Base-by-base conservation (phyloP, 2,888 invertebrate genomes). In the Drosophila meridionalis region DNA sequence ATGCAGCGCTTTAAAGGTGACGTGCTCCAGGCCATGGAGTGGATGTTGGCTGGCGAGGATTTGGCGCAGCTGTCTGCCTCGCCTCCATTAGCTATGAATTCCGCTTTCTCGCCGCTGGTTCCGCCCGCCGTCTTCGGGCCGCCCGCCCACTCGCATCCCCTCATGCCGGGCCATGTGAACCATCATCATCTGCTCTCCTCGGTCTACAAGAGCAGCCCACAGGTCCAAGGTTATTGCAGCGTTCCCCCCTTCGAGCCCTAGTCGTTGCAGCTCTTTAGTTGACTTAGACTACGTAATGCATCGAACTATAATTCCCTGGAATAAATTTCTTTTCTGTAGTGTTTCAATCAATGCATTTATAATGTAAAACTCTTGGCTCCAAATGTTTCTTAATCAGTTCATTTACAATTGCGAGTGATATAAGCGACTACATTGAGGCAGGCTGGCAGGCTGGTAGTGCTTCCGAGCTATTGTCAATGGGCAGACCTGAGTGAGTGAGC, bases 11-110 rank as follows among this genome's bases (percentile, higher is more conserved):
- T 96, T 92, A 96, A 96, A 92, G 98, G 98, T 0, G 98, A 99
- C 91, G 97, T 98, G 0, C 95, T 98, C 0, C 96, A 97, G 82
- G 98, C 98, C 0, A 98, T 99, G 95, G 98, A 99, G 91, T 95
- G 97, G 91, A 96, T 99, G 94, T 95, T 97, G 14, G 96, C 96
- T 75, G 96, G 96, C 2, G 94, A 94, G 69, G 92, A 93, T 70
- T 79, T 92, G 60, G 82, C 89, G 3, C 91, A 91, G 72, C 90
- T 92, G 30, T 89, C 92, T 30, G 89, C 92, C 0, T 92, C 93
- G 8, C 93, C 93, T 38, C 92, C 93, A 12, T 93, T 93, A 64
- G 92, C 93, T 14, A 85, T 93, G 68, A 93, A 93, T 83, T 97
- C 97, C 0, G 97, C 97, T 9, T 97, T 97, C 92, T 96, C 97